phyloP scores from a whole-genome alignment of 2,113 vertebrate species.

The Cricetomys ansorgei region DNA sequence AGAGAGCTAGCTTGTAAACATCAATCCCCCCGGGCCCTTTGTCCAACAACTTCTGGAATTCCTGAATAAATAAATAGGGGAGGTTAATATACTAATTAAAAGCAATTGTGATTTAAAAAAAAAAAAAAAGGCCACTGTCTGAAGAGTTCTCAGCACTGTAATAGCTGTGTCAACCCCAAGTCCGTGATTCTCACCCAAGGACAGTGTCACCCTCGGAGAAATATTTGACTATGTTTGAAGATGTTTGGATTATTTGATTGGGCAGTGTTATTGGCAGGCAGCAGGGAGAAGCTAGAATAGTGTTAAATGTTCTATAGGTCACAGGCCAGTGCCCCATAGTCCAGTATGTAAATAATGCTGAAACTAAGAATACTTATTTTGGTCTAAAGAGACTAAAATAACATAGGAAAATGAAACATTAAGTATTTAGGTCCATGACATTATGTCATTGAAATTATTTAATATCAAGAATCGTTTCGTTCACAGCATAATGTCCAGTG shows the following conservation, averaged over 20 bases:
- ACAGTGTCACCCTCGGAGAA: background rate
- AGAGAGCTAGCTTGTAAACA: background rate
- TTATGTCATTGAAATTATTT: background rate
- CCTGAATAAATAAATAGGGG: background rate
- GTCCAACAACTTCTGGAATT: background rate
- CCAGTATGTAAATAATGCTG: rapidly evolving
- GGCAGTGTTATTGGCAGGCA: no score
- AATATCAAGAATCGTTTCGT: background rate
- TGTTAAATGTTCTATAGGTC: rapidly evolving
- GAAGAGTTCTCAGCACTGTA: background rate
- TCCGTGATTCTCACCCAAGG: background rate
- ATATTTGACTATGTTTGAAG: background rate
- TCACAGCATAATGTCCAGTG: rapidly evolving
- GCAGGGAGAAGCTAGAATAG: rapidly evolving
- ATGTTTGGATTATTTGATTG: background rate
- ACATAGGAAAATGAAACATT: background rate
- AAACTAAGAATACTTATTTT: background rate
- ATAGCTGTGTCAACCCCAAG: background rate
- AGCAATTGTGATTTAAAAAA: no score
- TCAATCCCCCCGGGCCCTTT: background rate
- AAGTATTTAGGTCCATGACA: background rate
- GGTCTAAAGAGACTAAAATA: background rate
- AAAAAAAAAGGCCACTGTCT: background rate
- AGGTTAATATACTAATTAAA: background rate
- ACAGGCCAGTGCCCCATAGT: rapidly evolving